Percentiles rank a stretch among this genome's conserved stretches.
Evolutionary conservation across 2,888 invertebrate genomes (phyloP).

Genomic region (Lycocerus yunnanus): DNA sequence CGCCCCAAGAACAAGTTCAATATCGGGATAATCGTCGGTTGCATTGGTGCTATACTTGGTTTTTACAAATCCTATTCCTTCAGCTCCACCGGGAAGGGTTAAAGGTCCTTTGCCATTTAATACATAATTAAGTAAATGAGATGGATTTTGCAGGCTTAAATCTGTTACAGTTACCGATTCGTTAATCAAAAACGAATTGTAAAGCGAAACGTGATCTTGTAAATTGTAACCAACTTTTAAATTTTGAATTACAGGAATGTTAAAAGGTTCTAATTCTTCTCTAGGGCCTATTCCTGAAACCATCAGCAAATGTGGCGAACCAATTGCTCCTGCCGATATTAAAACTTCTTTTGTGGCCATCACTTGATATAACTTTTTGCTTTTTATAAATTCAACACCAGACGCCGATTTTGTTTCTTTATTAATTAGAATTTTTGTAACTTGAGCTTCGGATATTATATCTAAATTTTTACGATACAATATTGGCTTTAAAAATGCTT

Average conservation of each 20-base stretch:
- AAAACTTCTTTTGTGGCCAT: slow-evolving; percentile 76
- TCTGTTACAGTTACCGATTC: slow-evolving; percentile 70
- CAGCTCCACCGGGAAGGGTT: slow-evolving; percentile 78
- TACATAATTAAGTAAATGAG: slow-evolving; percentile 66
- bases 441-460: slow-evolving; percentile 71
- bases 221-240: slow-evolving; percentile 80
- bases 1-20: slow-evolving; percentile 79
- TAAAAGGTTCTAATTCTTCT: slow-evolving; percentile 62
- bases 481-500: slow-evolving; percentile 76
- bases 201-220: slow-evolving; percentile 79
- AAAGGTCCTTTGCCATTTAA: slow-evolving; percentile 69
- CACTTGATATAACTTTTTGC: slow-evolving; percentile 58
- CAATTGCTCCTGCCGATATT: slow-evolving; percentile 79
- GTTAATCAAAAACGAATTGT: slow-evolving; percentile 74
- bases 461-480: slow-evolving; percentile 68
- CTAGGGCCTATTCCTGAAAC: slow-evolving; percentile 80
- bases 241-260: slow-evolving; percentile 68
- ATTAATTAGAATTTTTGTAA: slow-evolving; percentile 70
- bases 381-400: slow-evolving; percentile 73
- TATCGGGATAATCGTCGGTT: slow-evolving; percentile 68
- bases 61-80: slow-evolving; percentile 75
- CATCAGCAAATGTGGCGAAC: slow-evolving; percentile 85
- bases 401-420: slow-evolving; percentile 62
- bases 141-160: slow-evolving; percentile 58
- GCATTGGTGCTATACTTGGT: slow-evolving; percentile 61